phyloP scores from a whole-genome alignment of 2,113 vertebrate genomes.

The Thunnus thynnus region DNA sequence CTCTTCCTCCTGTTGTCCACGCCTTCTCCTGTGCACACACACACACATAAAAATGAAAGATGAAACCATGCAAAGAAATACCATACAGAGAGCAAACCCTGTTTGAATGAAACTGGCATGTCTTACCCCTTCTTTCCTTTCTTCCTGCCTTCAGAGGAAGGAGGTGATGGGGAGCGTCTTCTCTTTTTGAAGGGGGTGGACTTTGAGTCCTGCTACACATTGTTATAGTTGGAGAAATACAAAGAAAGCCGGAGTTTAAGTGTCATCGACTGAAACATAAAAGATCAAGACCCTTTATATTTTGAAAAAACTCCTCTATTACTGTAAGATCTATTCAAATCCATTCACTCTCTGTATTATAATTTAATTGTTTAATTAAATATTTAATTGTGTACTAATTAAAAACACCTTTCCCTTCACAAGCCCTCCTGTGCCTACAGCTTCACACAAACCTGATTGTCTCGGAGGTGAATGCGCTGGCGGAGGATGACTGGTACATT shows the following conservation, averaged over 20 bases:
- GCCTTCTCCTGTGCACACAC: constrained; percentile 84
- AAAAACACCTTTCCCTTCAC: neutral
- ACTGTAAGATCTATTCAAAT: neutral
- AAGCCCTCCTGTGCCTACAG: neutral
- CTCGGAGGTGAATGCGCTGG: constrained; percentile 89
- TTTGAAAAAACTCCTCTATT: neutral
- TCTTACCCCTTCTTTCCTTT: constrained; percentile 96
- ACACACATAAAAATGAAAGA: neutral
- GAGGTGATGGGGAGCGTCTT: constrained; percentile 93
- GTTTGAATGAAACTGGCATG: neutral
- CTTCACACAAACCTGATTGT: constrained; percentile 88
- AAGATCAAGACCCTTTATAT: neutral
- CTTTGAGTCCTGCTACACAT: constrained; percentile 86
- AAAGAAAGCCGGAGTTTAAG: neutral
- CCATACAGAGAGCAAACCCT: neutral
- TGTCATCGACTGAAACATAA: neutral
- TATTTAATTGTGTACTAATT: neutral
- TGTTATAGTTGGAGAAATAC: neutral
- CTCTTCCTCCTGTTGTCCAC: constrained; percentile 93
- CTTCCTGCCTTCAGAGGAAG: constrained; percentile 90
- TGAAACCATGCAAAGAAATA: neutral
- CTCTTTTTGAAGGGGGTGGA: constrained; percentile 90
- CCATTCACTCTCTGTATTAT: neutral
- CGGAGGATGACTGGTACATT: constrained; percentile 88
- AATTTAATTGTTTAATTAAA: neutral